These are phyloP conservation scores for Pharmacophagus antenor DNA, from an alignment of 2,888 invertebrate genomes.

Conservation along the genomic window DNA sequence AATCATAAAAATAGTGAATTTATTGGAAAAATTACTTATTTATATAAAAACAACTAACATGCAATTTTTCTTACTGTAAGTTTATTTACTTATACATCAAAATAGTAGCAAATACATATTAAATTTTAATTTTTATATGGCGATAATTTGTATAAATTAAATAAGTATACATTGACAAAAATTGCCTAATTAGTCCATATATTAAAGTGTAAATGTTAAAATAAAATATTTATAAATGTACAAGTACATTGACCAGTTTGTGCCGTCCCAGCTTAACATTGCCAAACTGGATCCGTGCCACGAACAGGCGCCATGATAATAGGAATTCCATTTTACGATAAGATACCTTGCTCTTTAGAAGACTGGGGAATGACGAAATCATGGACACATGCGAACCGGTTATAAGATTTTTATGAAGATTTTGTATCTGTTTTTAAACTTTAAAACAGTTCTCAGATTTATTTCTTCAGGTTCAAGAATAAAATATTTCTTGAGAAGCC, in stretches of 20 bases:
- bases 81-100: too few relatives aligned
- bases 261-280: constrained; percentile 27
- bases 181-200: too few relatives aligned
- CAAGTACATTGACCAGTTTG: constrained; percentile 29
- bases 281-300: constrained; percentile 32
- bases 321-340: constrained; percentile 32
- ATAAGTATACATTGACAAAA: too few relatives aligned
- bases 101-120: too few relatives aligned
- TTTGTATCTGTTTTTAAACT: constrained; percentile 16
- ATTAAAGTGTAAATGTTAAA: background rate
- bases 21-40: too few relatives aligned
- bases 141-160: too few relatives aligned
- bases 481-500: background rate
- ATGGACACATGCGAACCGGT: constrained; percentile 28
- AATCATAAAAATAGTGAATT: too few relatives aligned
- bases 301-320: constrained; percentile 29
- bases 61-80: too few relatives aligned
- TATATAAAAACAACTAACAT: too few relatives aligned
- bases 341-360: constrained; percentile 29
- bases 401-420: constrained; percentile 24
- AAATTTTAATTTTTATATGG: too few relatives aligned
- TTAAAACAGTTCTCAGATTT: background rate
- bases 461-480: background rate
- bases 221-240: constrained; percentile 6
- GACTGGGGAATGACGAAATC: constrained; percentile 24